Evolutionary conservation across 2,888 invertebrate species (phyloP).

Genomic region (Micoletzkya japonica): DNA sequence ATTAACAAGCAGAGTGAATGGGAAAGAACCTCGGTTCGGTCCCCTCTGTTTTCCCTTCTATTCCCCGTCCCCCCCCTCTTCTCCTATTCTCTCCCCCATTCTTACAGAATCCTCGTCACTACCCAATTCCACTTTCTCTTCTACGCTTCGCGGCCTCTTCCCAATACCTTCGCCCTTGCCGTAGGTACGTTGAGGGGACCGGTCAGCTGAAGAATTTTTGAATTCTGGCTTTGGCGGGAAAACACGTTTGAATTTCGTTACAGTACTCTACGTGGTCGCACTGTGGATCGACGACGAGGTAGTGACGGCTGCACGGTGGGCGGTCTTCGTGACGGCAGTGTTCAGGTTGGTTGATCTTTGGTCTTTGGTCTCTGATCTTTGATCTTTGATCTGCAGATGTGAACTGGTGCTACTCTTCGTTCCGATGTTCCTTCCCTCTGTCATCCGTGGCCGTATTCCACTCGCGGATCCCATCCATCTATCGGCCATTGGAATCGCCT

Average conservation of each 20-base stretch:
- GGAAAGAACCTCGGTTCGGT: neutral
- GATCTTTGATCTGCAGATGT: slow-evolving; percentile 70
- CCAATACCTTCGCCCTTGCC: slow-evolving; percentile 89
- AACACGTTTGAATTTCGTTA: slow-evolving; percentile 63
- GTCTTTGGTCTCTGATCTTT: neutral
- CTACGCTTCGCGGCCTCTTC: slow-evolving; percentile 88
- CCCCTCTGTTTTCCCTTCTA: too few relatives aligned
- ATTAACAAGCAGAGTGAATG: neutral
- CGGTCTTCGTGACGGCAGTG: slow-evolving; percentile 50
- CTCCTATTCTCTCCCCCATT: neutral
- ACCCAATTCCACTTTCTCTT: slow-evolving; percentile 98
- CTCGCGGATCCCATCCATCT: slow-evolving; percentile 65
- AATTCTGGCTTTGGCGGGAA: neutral
- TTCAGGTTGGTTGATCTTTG: slow-evolving; percentile 70
- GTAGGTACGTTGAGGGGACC: slow-evolving; percentile 73
- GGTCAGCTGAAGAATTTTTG: neutral
- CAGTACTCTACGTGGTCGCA: slow-evolving; percentile 82
- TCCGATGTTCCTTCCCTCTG: slow-evolving; percentile 81
- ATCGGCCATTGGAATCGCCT: slow-evolving; percentile 61
- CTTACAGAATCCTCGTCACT: slow-evolving; percentile 72
- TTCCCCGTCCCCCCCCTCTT: too few relatives aligned
- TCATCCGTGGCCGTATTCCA: slow-evolving; percentile 75
- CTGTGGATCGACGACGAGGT: slow-evolving; percentile 79
- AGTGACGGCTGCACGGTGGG: slow-evolving; percentile 72
- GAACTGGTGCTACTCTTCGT: slow-evolving; percentile 80